phyloP scores from a whole-genome alignment of 2,113 vertebrate species.

The Rhadina sibilatrix region DNA sequence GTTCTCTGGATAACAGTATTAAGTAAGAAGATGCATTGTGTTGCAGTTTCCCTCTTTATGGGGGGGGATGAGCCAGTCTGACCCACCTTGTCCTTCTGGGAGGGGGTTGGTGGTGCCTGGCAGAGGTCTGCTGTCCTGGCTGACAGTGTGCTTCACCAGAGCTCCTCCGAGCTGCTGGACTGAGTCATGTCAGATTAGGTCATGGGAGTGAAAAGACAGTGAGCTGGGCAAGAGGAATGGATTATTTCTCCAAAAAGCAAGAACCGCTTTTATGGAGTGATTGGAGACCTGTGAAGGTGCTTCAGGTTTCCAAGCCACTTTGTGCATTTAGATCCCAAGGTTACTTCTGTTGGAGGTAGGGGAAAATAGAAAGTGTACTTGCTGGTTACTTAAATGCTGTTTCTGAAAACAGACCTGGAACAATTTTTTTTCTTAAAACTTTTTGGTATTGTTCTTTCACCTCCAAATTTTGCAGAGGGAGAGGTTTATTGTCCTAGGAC shows the following conservation, averaged over 20 bases:
- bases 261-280: neutral
- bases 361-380: neutral
- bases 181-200: slow-evolving; percentile 33
- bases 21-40: neutral
- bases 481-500: neutral
- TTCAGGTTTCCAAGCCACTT: neutral
- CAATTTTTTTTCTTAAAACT: rapidly evolving
- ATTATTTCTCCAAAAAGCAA: slow-evolving; percentile 18
- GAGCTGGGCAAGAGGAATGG: slow-evolving; percentile 20
- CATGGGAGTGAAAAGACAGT: slow-evolving; percentile 37
- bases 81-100: neutral
- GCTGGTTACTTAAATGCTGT: neutral
- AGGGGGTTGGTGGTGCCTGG: neutral
- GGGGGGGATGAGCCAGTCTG: neutral
- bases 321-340: neutral
- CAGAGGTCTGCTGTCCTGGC: neutral
- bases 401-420: neutral
- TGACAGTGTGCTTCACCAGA: neutral
- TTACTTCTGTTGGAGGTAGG: neutral
- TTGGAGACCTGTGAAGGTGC: neutral
- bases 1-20: neutral
- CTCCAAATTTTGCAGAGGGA: neutral
- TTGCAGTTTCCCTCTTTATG: neutral
- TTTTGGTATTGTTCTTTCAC: no score
- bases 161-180: neutral